Evolutionary conservation across 1,140 invertebrate genomes (phyloP).

Genomic region (Drosophila rhopaloa): DNA sequence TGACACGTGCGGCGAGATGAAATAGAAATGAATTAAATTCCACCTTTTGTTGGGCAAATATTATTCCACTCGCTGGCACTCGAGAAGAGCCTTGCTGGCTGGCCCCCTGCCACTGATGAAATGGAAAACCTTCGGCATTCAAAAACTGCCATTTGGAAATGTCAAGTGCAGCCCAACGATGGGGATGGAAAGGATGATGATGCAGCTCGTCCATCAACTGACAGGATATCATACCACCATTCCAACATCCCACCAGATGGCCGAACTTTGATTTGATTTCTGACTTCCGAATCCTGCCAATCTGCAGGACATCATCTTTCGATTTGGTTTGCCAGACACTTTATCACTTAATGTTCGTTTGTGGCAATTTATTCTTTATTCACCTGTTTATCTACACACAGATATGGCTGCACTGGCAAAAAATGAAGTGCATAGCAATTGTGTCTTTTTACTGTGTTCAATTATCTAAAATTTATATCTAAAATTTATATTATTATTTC

Average conservation of each 20-base stretch:
- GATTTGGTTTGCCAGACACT: conserved; percentile 76
- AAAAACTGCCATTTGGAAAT: conserved; percentile 12
- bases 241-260: not conserved
- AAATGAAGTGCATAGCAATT: not conserved
- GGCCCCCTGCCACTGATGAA: not conserved
- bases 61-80: conserved; percentile 5
- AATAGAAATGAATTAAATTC: conserved; percentile 30
- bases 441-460: too few species aligned
- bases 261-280: conserved; percentile 28
- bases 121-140: conserved; percentile 29
- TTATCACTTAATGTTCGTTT: conserved; percentile 78
- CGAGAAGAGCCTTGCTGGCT: not conserved
- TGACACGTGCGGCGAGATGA: not conserved
- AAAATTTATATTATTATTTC: too few species aligned
- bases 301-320: conserved; percentile 3
- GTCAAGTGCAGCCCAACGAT: conserved; percentile 20
- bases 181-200: not conserved
- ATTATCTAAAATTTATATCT: too few species aligned
- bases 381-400: conserved; percentile 30
- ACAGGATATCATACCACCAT: conserved; percentile 2
- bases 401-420: conserved; percentile 1
- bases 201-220: conserved; percentile 1
- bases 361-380: conserved; percentile 68
- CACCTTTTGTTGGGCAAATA: conserved; percentile 22
- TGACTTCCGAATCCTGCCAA: not conserved